Base-by-base conservation (phyloP, 2,113 vertebrate species). In the Tetraodon nigroviridis region DNA sequence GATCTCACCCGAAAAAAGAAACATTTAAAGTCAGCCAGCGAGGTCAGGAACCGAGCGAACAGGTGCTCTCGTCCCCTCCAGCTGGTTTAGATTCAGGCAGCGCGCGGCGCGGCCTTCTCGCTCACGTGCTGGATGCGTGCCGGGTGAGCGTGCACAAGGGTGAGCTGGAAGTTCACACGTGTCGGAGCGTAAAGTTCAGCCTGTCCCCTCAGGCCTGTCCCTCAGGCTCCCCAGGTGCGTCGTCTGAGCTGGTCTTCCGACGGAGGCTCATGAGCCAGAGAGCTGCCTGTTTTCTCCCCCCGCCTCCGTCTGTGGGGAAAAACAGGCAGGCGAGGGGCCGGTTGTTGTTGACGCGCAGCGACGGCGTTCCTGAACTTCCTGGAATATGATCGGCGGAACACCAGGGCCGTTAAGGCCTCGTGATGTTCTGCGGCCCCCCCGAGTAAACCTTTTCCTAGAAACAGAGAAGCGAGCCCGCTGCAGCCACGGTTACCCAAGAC, bases 131-230 rank as follows among this genome's bases (percentile, higher is more conserved):
- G 15, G 15, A 46, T 5, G 44, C n/a, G 45, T 24, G 52, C 24
- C 42, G 68, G 64, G 75, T 65, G 81, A 64, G 75, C 57, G 27
- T 82, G 84, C 80, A 60, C 75, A 84, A 57, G 67, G 78, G 69
- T 76, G 72, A 84, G 24, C 4, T 11, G 48, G 0, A 55, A 15
- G 15, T 19, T 54, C 19, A 51, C 65, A 71, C 27, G 45, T 74
- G 70, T 78, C 57, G 50, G 15, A 57, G 19, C 10, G 21, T 27
- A n/a, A 74, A 71, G 55, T 53, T 73, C 24, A 29, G n/a, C n/a
- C n/a, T n/a, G n/a, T 27, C 24, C 1, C 24, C 4, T 4, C 5
- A 27, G 24, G 24, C 5, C 7, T 27, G 24, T 27, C 5, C 8
- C 32, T 12, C 32, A 37, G 24, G 2, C 32, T 37, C 32, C 11